Evolutionary conservation across 2,113 vertebrate species (phyloP).

Genomic region (Coreoperca whiteheadi): DNA sequence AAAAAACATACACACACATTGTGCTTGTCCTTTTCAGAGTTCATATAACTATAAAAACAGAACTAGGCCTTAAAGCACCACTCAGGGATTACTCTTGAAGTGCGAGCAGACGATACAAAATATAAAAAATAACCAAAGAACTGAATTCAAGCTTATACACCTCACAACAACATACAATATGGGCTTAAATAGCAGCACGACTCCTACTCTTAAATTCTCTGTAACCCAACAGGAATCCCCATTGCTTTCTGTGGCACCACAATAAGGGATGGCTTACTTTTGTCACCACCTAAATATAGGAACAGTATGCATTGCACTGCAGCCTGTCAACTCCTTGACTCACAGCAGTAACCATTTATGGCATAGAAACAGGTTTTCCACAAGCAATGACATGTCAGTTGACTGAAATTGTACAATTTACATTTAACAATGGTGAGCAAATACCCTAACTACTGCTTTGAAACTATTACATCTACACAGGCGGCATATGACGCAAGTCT

Average conservation of each 20-base stretch:
- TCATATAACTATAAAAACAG: neutral
- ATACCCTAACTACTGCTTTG: neutral
- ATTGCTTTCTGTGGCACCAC: slow-evolving; percentile 18
- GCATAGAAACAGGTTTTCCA: neutral
- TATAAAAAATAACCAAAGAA: neutral
- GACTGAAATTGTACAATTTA: neutral
- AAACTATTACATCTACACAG: neutral
- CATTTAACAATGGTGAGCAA: neutral
- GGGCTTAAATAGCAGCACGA: neutral
- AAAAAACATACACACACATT: too few species aligned
- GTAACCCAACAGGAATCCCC: slow-evolving; percentile 35
- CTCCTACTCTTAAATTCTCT: neutral
- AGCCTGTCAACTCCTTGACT: slow-evolving; percentile 43
- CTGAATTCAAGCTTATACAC: neutral
- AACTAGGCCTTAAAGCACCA: neutral
- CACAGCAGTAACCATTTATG: slow-evolving; percentile 40
- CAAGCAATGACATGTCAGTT: neutral
- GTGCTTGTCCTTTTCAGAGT: neutral
- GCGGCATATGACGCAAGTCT: neutral
- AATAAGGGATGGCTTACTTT: slow-evolving; percentile 44
- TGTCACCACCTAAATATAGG: slow-evolving; percentile 72
- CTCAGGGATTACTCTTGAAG: neutral
- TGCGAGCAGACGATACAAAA: neutral
- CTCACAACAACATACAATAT: neutral
- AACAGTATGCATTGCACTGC: slow-evolving; percentile 29